Evolutionary conservation across 2,888 invertebrate genomes (phyloP), one percentile per base, ranked within the genome.

Genomic region (Lepidonotus clava): DNA sequence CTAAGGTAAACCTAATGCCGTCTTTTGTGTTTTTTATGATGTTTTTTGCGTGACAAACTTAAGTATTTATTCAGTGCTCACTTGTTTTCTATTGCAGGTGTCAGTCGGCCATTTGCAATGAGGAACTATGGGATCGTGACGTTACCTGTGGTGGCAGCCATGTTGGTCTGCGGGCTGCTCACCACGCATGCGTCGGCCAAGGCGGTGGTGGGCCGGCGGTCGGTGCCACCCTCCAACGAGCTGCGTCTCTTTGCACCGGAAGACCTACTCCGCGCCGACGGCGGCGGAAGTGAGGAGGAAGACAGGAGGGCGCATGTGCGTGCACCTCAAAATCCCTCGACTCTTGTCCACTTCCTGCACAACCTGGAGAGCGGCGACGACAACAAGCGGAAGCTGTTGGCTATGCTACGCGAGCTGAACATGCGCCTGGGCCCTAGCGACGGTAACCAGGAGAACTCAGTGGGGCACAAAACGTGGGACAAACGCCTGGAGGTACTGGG

Each of bases 121-220:
- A 41, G 80, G 14, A 80, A 51, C 51, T 80, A 51, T 46, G 41
- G 80, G 32, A 41, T 80, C 24, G 46, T 46, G 46, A 46, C 80
- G 28, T 46, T 80, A n/a, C 80, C 80, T 8, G 28, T 46, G 41
- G 46, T 46, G 80, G 80, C 80, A 46, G 46, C 80, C 51, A 80
- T 80, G 0, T 28, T 80, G 80, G 14, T 46, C 4, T 80, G 46
- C 51, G 46, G 41, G 32, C 80, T 80, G 41, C 80, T 80, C 41
- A 80, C 80, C 46, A 80, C 80, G 24, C 80, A 80, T 80, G 46
- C 80, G 24, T 24, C 80, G 21, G 80, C 80, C n/a, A 80, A 80
- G 46, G 80, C 80, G 32, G 46, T 46, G 34, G 80, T 80, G 14
- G 80, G 80, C 2, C 41, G 51, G 18, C 80, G 46, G 11, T 46